Base-by-base conservation (phyloP, 2,113 vertebrate species). In the Platysternon megacephalum region DNA sequence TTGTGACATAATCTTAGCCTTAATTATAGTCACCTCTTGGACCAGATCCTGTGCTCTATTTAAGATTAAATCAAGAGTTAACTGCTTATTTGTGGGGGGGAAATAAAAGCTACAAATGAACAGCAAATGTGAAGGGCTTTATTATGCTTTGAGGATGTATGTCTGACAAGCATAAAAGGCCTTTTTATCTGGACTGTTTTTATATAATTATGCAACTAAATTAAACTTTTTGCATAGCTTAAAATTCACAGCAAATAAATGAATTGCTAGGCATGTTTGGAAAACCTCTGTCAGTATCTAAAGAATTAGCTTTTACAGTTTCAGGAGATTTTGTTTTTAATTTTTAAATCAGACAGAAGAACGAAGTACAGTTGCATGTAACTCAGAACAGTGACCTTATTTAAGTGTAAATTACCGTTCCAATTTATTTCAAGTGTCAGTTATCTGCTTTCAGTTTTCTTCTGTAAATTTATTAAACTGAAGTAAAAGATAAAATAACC, bases 121-220 rank as follows among this genome's bases (percentile, higher is more conserved):
- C 39, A 76, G 72, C n/a, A 76, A 76, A 76, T 44, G 11, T 76
- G 4, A 76, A 29, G 42, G 74, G 42, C 39, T 46, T 46, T 72
- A 28, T 76, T 76, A 29, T 78, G 42, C 22, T 78, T 26, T 46
- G 44, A 46, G 12, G 24, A 46, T 78, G 11, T 44, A 12, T 91
- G 39, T 79, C 39, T 58, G 29, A 82, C 17, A 55, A n/a, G 14
- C 72, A 79, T 39, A 49, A 56, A n/a, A 78, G 11, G 42, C 6
- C 26, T 42, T 88, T 28, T 88, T 85, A 46, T 0, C 49, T 44
- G 86, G 56, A 72, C 32, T 93, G 42, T 6, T 39, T 65, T 80
- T 87, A 12, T 85, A 53, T 87, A 65, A 85, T 76, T 93, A 48
- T 81, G 87, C 68, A 78, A 86, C 26, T 83, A 83, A 94, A 93